Evolutionary conservation across 2,888 invertebrate genomes (phyloP).

Genomic region (Argyra leucocephala): DNA sequence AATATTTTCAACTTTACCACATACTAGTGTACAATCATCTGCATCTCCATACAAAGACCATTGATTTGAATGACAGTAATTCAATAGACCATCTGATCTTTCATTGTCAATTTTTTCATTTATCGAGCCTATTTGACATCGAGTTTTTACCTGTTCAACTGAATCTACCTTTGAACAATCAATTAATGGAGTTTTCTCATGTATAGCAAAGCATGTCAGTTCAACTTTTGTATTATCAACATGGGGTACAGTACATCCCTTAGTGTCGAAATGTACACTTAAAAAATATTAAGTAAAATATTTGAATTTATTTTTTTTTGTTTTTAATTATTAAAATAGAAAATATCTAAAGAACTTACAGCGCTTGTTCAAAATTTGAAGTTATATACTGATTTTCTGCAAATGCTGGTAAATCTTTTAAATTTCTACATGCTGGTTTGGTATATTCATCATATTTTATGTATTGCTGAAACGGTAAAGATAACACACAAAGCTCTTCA

Average conservation of each 20-base stretch:
- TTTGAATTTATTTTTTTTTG: neutral
- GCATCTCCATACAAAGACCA: neutral
- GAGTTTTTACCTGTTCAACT: neutral
- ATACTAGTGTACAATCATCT: constrained; percentile 28
- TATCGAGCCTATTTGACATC: neutral
- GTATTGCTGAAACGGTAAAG: too few relatives aligned
- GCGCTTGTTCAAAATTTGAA: too few relatives aligned
- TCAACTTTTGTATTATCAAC: neutral
- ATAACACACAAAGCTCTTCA: too few relatives aligned
- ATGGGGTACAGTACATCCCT: neutral
- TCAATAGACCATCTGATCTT: neutral
- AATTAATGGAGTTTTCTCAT: neutral
- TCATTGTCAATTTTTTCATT: neutral
- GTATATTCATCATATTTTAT: neutral
- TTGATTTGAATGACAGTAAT: neutral
- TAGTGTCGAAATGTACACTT: too few relatives aligned
- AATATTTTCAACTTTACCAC: constrained; percentile 25
- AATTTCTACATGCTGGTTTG: neutral
- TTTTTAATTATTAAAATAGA: too few relatives aligned
- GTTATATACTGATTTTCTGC: too few relatives aligned
- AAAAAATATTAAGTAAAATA: too few relatives aligned
- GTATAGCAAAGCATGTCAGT: neutral
- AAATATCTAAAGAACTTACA: too few relatives aligned
- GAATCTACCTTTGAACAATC: neutral
- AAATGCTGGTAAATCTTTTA: neutral